These are phyloP conservation scores for Drepana arcuata DNA, from an alignment of 1,140 invertebrate species.

Conservation along the genomic window DNA sequence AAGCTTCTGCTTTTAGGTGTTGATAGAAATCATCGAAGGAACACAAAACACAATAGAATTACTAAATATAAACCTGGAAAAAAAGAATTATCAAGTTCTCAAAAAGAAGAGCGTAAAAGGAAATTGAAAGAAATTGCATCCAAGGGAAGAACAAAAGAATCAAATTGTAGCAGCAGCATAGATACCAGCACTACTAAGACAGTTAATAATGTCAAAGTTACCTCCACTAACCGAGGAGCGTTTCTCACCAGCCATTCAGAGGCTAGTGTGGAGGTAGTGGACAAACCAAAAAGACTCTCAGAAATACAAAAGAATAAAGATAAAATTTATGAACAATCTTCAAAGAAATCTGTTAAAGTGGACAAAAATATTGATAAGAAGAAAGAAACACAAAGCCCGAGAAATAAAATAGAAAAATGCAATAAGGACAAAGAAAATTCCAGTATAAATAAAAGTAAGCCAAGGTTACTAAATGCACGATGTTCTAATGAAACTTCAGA, in stretches of 20 bases:
- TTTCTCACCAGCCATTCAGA: conserved; percentile 45
- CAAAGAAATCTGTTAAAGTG: too few species aligned
- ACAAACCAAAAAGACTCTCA: conserved; percentile 19
- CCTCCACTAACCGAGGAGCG: conserved; percentile 38
- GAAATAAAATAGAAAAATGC: conserved; percentile 16
- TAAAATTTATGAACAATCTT: conserved; percentile 6
- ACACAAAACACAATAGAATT: too few species aligned
- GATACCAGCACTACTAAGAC: conserved; percentile 16
- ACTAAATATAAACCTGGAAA: conserved; percentile 24
- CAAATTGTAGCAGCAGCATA: too few species aligned
- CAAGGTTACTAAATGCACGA: too few species aligned
- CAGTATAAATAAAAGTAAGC: conserved; percentile 15
- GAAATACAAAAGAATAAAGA: conserved; percentile 22
- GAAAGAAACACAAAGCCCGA: conserved; percentile 7
- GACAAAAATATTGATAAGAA: background rate
- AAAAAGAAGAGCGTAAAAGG: conserved; percentile 56
- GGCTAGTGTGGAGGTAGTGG: too few species aligned
- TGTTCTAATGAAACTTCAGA: too few species aligned
- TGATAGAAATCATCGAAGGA: too few species aligned
- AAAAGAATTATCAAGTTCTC: conserved; percentile 27
- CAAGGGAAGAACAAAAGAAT: too few species aligned
- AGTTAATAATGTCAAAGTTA: conserved; percentile 38
- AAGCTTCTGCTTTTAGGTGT: too few species aligned
- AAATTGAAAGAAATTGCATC: conserved; percentile 50
- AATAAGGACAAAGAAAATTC: conserved; percentile 6